phyloP scores from a whole-genome alignment of 2,888 invertebrate species.

The Athalia rosae region DNA sequence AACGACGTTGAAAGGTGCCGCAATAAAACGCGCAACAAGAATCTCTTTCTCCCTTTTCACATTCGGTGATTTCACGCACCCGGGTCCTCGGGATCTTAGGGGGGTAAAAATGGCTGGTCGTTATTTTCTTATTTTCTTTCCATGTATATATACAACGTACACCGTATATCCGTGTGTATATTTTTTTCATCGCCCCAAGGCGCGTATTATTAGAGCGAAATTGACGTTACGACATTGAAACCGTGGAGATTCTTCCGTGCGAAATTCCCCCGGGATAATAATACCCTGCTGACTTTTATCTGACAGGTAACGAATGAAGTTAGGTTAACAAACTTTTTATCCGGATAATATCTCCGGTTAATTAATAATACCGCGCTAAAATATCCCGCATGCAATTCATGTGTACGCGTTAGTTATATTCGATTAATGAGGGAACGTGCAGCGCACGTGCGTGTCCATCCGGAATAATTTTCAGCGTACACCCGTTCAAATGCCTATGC shows the following conservation, averaged over 20 bases:
- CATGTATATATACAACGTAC: neutral
- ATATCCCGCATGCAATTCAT: neutral
- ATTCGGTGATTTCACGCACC: slow-evolving; percentile 25
- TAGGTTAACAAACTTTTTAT: slow-evolving; percentile 13
- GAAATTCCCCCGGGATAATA: neutral
- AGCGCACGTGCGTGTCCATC: neutral
- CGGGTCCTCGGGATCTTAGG: neutral
- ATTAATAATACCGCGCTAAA: slow-evolving; percentile 19
- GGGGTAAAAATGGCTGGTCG: neutral
- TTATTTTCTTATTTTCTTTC: neutral
- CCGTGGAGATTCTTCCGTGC: neutral
- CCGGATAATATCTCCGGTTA: slow-evolving; percentile 3
- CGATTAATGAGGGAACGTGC: slow-evolving; percentile 8
- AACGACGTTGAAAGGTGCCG: slow-evolving; percentile 14
- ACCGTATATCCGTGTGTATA: neutral
- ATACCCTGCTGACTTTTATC: slow-evolving; percentile 10
- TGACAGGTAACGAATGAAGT: slow-evolving; percentile 6
- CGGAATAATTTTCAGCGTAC: slow-evolving; percentile 1
- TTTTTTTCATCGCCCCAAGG: neutral
- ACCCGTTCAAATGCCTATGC: too few species aligned
- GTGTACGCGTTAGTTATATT: neutral
- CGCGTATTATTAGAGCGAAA: neutral
- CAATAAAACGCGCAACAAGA: slow-evolving; percentile 28
- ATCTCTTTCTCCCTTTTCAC: slow-evolving; percentile 12
- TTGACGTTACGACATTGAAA: slow-evolving; percentile 23